A percentile compares a stretch with the other conserved stretches of the same genome.
These are phyloP conservation scores for Hypomecis punctinalis DNA, from an alignment of 2,888 invertebrate species.

Conservation along the genomic window DNA sequence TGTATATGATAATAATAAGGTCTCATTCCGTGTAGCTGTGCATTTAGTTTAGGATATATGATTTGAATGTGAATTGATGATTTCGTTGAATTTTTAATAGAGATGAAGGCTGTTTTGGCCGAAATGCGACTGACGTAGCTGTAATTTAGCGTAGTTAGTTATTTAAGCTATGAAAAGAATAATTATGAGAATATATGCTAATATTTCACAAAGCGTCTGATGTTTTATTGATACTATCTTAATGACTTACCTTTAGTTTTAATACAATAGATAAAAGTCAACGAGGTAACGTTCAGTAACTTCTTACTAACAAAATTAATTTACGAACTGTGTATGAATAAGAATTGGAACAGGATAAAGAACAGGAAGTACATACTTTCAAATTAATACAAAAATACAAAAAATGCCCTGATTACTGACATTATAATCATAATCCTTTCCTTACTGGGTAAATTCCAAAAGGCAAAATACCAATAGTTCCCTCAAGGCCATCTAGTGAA, in stretches of 20 bases:
- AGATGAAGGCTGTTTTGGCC: constrained; percentile 44
- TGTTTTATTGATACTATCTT: constrained; percentile 36
- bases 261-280: too few relatives aligned
- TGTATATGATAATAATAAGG: constrained; percentile 40
- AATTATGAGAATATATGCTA: constrained; percentile 44
- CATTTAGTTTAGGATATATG: constrained; percentile 57
- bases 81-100: constrained; percentile 23
- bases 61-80: constrained; percentile 21
- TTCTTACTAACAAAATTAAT: too few relatives aligned
- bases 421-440: neutral
- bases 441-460: neutral
- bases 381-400: neutral
- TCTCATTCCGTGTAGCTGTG: constrained; percentile 58
- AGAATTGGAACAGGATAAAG: neutral
- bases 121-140: constrained; percentile 74
- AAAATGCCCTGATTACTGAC: constrained; percentile 6
- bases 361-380: neutral
- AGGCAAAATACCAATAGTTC: neutral
- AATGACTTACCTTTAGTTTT: too few relatives aligned
- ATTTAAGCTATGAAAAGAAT: constrained; percentile 32
- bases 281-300: too few relatives aligned
- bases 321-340: neutral
- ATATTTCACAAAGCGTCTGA: constrained; percentile 44
- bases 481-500: neutral
- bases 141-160: constrained; percentile 51